Conservation (phyloP, 2,888 invertebrate species). For the Malacosoma neustria region DNA sequence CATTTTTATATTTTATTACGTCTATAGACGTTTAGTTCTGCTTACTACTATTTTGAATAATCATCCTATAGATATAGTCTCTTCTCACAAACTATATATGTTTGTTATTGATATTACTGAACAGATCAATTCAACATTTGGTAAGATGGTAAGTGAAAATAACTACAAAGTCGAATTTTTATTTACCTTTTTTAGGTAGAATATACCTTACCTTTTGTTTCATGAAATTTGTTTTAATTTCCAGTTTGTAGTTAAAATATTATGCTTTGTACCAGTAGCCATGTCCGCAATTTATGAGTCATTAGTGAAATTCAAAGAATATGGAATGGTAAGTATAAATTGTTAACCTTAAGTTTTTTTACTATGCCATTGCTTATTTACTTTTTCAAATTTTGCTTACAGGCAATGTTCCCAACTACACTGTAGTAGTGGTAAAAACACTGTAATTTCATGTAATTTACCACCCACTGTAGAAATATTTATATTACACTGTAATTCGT, state of each 20-base stretch:
- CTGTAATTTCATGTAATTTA: too few relatives aligned
- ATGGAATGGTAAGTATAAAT: not conserved
- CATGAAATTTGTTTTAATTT: not conserved
- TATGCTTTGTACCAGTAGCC: not conserved
- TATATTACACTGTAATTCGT: too few relatives aligned
- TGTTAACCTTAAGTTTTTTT: not conserved
- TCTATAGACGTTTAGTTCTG: not conserved
- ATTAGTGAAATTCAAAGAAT: not conserved
- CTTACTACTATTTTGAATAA: not conserved
- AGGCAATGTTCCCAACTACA: too few relatives aligned
- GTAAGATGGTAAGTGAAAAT: not conserved
- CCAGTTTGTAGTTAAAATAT: not conserved
- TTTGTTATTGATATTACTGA: not conserved
- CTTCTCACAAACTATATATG: not conserved
- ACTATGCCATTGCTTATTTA: not conserved
- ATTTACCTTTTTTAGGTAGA: too few relatives aligned
- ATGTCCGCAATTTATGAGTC: not conserved
- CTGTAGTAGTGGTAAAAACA: too few relatives aligned
- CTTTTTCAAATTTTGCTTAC: not conserved
- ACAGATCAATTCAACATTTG: not conserved
- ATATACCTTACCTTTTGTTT: too few relatives aligned
- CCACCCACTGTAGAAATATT: too few relatives aligned
- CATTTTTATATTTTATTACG: not conserved
- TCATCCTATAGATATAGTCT: not conserved
- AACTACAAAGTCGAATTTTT: too few relatives aligned